A percentile compares a stretch with the other conserved stretches of the same genome.
These are phyloP conservation scores for Cetoscarus ocellatus DNA, from an alignment of 2,797 vertebrate genomes.

Conservation along the genomic window DNA sequence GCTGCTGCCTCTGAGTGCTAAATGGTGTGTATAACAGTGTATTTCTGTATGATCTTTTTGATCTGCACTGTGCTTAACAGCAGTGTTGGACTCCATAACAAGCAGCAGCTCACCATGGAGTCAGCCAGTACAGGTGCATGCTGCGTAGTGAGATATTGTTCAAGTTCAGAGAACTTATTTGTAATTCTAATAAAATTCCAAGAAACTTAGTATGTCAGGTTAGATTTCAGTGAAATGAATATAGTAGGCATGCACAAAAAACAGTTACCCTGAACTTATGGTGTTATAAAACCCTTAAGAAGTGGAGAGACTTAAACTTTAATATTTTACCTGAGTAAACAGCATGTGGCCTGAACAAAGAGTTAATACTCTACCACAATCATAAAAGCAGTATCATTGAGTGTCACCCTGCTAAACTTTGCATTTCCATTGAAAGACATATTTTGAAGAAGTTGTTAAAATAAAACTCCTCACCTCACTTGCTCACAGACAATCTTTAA, in stretches of 20 bases:
- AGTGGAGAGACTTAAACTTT: not conserved
- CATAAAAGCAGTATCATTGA: no score
- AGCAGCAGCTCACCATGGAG: not conserved
- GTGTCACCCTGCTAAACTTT: no score
- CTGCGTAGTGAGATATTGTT: constrained; percentile 4
- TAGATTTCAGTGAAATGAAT: not conserved
- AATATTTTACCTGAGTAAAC: not conserved
- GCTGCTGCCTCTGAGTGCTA: not conserved
- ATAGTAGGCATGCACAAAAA: not conserved
- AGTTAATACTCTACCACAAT: not conserved
- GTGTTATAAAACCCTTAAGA: not conserved
- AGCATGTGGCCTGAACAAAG: not conserved
- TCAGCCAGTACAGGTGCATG: not conserved
- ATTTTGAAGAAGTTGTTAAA: no score
- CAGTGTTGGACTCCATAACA: not conserved
- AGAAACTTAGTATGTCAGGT: not conserved
- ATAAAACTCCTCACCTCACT: no score
- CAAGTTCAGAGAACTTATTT: not conserved
- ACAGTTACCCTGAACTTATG: not conserved
- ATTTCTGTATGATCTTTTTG: constrained; percentile 3
- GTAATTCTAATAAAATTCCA: not conserved
- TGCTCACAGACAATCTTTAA: no score
- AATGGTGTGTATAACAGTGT: not conserved
- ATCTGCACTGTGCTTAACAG: not conserved
- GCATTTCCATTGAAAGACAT: no score